Percentiles rank a stretch among this genome's conserved stretches.
Conservation (phyloP, 2,113 vertebrate genomes). For the Oncorhynchus nerka region DNA sequence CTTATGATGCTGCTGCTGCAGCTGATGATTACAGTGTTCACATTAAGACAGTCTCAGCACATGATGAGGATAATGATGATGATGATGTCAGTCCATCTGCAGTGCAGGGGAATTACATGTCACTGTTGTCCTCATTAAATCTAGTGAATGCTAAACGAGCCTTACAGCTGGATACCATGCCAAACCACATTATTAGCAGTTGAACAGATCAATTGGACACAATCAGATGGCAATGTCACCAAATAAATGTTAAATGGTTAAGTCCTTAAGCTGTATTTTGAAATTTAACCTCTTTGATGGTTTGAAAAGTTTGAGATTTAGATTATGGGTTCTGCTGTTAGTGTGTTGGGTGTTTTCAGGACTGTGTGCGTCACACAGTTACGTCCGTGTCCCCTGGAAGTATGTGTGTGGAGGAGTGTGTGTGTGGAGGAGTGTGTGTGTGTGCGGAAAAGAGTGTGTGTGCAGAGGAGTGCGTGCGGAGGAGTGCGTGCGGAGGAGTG, state of each 20-base stretch:
- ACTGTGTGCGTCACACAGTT: neutral
- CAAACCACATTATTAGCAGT: slow-evolving; percentile 18
- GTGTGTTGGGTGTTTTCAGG: neutral
- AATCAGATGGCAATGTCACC: slow-evolving; percentile 1
- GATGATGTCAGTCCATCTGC: slow-evolving; percentile 24
- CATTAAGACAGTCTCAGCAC: slow-evolving; percentile 17
- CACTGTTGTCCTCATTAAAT: slow-evolving; percentile 35
- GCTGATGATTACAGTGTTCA: slow-evolving; percentile 29
- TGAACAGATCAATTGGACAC: slow-evolving; percentile 20
- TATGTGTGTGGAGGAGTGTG: no score
- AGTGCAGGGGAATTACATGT: slow-evolving; percentile 17
- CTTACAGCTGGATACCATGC: slow-evolving; percentile 10
- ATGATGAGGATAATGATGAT: slow-evolving; percentile 34
- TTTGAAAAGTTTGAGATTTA: neutral
- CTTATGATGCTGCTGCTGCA: slow-evolving; percentile 9
- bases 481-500: neutral
- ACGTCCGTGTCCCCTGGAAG: no score
- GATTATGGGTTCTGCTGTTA: neutral
- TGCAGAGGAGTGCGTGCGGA: neutral
- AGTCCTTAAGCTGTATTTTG: neutral
- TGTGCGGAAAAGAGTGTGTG: neutral
- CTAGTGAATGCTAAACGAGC: slow-evolving; percentile 18
- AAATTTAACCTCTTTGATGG: neutral
- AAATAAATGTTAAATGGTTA: neutral
- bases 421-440: neutral